phyloP scores from a whole-genome alignment of 2,888 invertebrate genomes.

The Athripsodes cinereus region DNA sequence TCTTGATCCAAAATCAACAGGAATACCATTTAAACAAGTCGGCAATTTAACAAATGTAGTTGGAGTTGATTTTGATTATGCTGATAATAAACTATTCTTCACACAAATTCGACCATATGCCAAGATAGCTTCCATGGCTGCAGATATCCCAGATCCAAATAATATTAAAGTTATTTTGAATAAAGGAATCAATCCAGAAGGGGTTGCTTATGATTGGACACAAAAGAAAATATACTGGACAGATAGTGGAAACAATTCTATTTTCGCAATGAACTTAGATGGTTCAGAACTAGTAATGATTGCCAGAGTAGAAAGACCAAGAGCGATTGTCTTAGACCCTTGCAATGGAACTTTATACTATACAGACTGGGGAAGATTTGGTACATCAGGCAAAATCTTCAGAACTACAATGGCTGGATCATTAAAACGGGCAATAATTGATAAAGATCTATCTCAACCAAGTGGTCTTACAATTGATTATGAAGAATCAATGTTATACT shows the following conservation, averaged over 20 bases:
- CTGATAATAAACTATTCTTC: slow-evolving; percentile 80
- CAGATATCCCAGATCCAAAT: slow-evolving; percentile 58
- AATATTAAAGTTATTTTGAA: slow-evolving; percentile 63
- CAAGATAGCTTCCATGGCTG: slow-evolving; percentile 74
- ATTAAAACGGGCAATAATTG: slow-evolving; percentile 78
- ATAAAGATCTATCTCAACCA: slow-evolving; percentile 87
- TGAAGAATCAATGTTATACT: slow-evolving; percentile 86
- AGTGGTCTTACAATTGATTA: slow-evolving; percentile 95
- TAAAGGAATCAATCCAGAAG: slow-evolving; percentile 85
- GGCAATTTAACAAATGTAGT: slow-evolving; percentile 87
- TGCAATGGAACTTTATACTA: slow-evolving; percentile 94
- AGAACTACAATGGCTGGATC: slow-evolving; percentile 96
- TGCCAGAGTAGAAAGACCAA: slow-evolving; percentile 83
- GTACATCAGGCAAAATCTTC: slow-evolving; percentile 89
- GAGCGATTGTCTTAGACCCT: slow-evolving; percentile 94
- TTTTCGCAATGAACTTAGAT: slow-evolving; percentile 91
- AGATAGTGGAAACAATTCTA: slow-evolving; percentile 89
- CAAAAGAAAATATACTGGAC: slow-evolving; percentile 98
- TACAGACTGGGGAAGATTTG: slow-evolving; percentile 93
- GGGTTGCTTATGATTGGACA: slow-evolving; percentile 96
- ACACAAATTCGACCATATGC: slow-evolving; percentile 92
- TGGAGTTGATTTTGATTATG: slow-evolving; percentile 92
- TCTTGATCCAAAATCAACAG: slow-evolving; percentile 75
- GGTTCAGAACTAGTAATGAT: slow-evolving; percentile 86
- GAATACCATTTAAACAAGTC: slow-evolving; percentile 78